phyloP scores from a whole-genome alignment of 1,140 invertebrate species.

The Sycophila sp. region DNA sequence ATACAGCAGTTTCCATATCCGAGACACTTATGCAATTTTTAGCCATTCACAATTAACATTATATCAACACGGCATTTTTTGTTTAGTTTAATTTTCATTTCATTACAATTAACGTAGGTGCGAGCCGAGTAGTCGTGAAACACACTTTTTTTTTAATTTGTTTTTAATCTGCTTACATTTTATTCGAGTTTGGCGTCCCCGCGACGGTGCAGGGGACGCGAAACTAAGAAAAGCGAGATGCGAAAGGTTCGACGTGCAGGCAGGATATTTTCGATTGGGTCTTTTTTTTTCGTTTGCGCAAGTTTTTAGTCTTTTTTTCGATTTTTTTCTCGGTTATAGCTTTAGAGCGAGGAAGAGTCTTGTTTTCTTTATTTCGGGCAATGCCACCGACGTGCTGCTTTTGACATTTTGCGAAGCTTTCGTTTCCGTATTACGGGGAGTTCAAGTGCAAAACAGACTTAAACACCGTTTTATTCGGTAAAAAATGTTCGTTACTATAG shows the following conservation, averaged over 20 bases:
- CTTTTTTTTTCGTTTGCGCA: constrained; percentile 20
- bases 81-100: background rate
- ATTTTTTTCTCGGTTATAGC: background rate
- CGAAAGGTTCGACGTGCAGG: constrained; percentile 36
- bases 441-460: background rate
- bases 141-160: background rate
- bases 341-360: constrained; percentile 33
- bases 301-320: constrained; percentile 21
- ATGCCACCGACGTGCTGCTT: constrained; percentile 25
- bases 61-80: background rate
- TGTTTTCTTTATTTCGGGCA: constrained; percentile 31
- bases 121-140: background rate
- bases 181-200: background rate
- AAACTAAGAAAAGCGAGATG: constrained; percentile 30
- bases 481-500: background rate
- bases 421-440: background rate
- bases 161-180: background rate
- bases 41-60: background rate
- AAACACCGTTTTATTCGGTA: background rate
- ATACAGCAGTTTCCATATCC: background rate
- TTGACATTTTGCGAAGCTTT: constrained; percentile 12
- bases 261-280: constrained; percentile 11
- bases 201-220: background rate
- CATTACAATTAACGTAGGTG: background rate
- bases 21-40: background rate